Conservation (phyloP, 2,113 vertebrate genomes). For the Symphodus melops region DNA sequence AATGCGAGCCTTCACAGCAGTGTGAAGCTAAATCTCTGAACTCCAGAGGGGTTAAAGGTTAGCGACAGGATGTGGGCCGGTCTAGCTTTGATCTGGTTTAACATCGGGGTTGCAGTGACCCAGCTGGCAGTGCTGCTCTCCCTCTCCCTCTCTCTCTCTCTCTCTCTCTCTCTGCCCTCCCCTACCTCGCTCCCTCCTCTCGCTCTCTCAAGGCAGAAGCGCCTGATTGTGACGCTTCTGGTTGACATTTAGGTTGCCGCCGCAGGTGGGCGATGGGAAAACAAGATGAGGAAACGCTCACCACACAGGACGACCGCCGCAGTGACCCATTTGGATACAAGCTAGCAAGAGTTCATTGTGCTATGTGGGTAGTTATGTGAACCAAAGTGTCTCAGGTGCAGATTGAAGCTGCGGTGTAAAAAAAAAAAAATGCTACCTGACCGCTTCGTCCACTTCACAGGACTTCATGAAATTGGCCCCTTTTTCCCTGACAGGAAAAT, state of each 20-base stretch:
- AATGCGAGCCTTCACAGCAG: conserved; percentile 41
- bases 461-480: conserved; percentile 25
- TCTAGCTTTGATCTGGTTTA: conserved; percentile 69
- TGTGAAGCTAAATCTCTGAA: conserved; percentile 33
- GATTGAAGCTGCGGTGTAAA: conserved; percentile 5
- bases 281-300: conserved; percentile 22
- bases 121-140: conserved; percentile 67
- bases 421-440: conserved; percentile 21
- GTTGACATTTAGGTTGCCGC: conserved; percentile 58
- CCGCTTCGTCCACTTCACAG: conserved; percentile 42
- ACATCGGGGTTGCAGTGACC: conserved; percentile 73
- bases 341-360: conserved; percentile 6
- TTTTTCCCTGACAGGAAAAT: conserved; percentile 49
- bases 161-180: conserved; percentile 29
- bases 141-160: conserved; percentile 3
- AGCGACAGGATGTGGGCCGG: conserved; percentile 76
- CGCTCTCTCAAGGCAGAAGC: conserved; percentile 27
- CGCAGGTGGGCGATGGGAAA: conserved; percentile 53
- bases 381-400: conserved; percentile 14
- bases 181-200: conserved; percentile 55
- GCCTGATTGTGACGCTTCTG: conserved; percentile 51
- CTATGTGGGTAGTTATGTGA: conserved; percentile 10
- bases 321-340: conserved; percentile 16
- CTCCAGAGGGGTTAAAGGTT: conserved; percentile 71
- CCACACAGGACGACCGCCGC: conserved; percentile 4